Base-by-base conservation (phyloP, 2,888 invertebrate genomes). In the Aelia acuminata region DNA sequence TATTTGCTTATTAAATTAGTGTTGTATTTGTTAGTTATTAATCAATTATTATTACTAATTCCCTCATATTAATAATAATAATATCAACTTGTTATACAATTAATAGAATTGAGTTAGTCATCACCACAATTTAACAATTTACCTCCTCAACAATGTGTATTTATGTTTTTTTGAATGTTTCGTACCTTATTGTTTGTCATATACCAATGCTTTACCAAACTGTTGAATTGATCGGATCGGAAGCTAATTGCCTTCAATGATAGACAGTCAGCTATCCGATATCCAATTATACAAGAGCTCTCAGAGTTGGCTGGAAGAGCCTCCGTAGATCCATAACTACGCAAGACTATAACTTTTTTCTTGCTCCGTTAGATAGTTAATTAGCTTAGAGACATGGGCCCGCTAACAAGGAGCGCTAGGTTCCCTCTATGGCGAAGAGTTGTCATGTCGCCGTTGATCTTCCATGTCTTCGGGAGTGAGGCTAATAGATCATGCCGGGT, bases 391-490 rank as follows among this genome's bases (percentile, higher is more conserved):
- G 80, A 80, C 80, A 80, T 80, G 80, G 39, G 8, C 43, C 15
- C 43, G 43, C 80, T 80, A 80, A 80, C 80, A 43, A 80, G 80
- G 43, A 80, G 80, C 43, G 80, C 1, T 11, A n/a, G 43, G 13
- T 47, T 80, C 80, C 80, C 80, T 80, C 10, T 80, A 80, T 80
- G 80, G 80, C 43, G 43, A 47, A 13, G 22, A 70, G 63, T 70
- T 70, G 63, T 70, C 63, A 70, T 70, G 63, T 70, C 63, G 22
- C 63, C 31, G 63, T 70, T 35, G 63, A 70, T 70, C 63, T 70
- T 70, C 63, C 63, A 20, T 70, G 63, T 15, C 63, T 70, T 15
- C 2, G 63, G 31, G 3, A 3, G 35, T 18, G 31, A 5, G 20
- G 63, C 63, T 35, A 70, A 70, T 70, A 70, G 63, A 70, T 70